phyloP scores from a whole-genome alignment of 2,113 vertebrate genomes.

The Tauraco erythrolophus region DNA sequence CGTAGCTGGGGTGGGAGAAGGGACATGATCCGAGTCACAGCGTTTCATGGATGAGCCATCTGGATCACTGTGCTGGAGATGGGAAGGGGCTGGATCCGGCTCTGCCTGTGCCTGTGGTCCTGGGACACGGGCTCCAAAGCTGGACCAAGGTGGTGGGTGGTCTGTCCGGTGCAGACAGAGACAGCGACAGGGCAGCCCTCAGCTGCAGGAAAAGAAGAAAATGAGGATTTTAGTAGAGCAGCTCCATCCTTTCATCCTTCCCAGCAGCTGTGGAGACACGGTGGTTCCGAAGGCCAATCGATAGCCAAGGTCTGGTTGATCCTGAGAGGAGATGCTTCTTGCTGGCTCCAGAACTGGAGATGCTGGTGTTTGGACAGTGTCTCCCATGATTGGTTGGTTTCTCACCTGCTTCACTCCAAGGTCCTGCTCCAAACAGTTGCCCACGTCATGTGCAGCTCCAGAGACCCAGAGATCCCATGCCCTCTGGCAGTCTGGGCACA shows the following conservation, averaged over 20 bases:
- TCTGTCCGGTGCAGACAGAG: neutral
- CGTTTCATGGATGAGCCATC: neutral
- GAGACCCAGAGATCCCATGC: neutral
- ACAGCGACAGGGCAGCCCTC: neutral
- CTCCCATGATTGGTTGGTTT: neutral
- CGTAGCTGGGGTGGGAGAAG: neutral
- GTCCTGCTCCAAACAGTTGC: neutral
- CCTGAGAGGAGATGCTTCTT: neutral
- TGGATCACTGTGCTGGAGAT: neutral
- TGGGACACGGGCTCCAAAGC: neutral
- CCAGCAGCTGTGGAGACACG: neutral
- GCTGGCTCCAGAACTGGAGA: neutral
- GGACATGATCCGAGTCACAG: neutral
- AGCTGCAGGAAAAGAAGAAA: neutral
- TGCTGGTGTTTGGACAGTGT: neutral
- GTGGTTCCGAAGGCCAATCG: neutral
- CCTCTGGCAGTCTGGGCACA: neutral
- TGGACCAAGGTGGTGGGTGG: neutral
- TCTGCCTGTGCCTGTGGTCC: neutral
- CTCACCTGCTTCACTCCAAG: neutral
- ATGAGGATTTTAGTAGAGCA: neutral
- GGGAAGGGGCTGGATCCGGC: neutral
- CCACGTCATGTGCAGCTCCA: neutral
- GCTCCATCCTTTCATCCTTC: neutral
- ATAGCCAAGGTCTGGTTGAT: neutral